Base-by-base conservation (phyloP, 2,113 vertebrate genomes). In the Peucedramus taeniatus region DNA sequence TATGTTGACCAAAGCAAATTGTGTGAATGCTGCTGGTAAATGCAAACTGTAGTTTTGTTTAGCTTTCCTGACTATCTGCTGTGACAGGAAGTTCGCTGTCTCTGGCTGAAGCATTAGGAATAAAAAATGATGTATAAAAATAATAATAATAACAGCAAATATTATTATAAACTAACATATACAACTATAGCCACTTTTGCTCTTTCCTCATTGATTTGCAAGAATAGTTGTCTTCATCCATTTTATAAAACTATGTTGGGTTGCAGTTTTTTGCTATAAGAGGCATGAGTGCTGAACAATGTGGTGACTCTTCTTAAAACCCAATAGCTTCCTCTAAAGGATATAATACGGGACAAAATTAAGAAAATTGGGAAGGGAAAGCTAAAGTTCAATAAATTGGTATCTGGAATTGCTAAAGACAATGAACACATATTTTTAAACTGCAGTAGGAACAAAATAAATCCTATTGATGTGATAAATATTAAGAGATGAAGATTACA, bases 1-100 rank as follows among this genome's bases (percentile, higher is more conserved):
- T 81, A 95, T 95, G 83, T 86, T 51, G 53, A 94, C 47, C 21
- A 83, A 95, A 93, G 74, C 47, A 86, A 88, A 80, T 56, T 51
- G 28, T 78, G n/a, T 71, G 68, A 86, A 87, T 53, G 37, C n/a
- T 96, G 57, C n/a, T 96, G 57, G 92, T 77, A 81, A 93, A 78
- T 68, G 42, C 44, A 91, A 85, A 83, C 9, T 40, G 23, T 30
- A 80, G 49, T 75, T 90, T 81, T 85, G 44, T 76, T 94, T 50
- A 63, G 59, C 65, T 85, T 82, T 82, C 59, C 56, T 85, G 75
- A 71, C 33, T 91, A 16, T 89, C 27, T 74, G 15, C 50, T 94
- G 56, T 10, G 20, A 83, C 39, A 83, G n/a, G 30, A 80, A 63
- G 27, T 40, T 94, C 13, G 22, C 22, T 42, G 49, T 71, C 56